These are phyloP conservation scores for Neodon shergylaensis DNA, from an alignment of 2,113 vertebrate genomes.

Conservation along the genomic window DNA sequence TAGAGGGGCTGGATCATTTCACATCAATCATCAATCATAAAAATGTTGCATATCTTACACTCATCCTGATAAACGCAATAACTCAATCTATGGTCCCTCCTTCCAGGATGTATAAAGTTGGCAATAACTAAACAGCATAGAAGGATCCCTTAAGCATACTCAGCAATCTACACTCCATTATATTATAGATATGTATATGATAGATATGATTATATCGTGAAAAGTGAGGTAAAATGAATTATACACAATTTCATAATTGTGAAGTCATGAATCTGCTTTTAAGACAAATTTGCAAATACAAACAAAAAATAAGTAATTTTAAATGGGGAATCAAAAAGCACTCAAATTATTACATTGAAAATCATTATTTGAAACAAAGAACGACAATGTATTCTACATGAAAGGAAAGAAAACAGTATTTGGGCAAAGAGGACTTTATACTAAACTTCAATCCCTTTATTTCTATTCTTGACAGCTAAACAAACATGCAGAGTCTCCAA, in stretches of 20 bases:
- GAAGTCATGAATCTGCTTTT: not conserved
- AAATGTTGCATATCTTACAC: not conserved
- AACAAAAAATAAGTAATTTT: not conserved
- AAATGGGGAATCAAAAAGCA: not conserved
- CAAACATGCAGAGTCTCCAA: not conserved
- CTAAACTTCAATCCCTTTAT: not conserved
- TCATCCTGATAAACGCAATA: not conserved
- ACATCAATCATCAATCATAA: not conserved
- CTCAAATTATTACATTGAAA: not conserved
- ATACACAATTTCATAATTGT: not conserved
- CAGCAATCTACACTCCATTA: not conserved
- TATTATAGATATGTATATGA: too few species aligned
- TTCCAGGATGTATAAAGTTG: not conserved
- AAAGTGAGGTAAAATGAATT: not conserved
- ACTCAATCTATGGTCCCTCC: too few species aligned
- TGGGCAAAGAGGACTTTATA: not conserved
- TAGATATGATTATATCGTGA: too few species aligned
- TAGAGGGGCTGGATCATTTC: not conserved
- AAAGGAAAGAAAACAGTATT: not conserved
- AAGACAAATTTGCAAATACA: not conserved
- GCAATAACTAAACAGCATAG: not conserved
- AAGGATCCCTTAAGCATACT: not conserved
- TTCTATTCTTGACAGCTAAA: not conserved
- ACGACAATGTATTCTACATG: not conserved
- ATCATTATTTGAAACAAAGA: not conserved